Conservation (phyloP, 1,140 invertebrate species). For the Bombus difficillimus region DNA sequence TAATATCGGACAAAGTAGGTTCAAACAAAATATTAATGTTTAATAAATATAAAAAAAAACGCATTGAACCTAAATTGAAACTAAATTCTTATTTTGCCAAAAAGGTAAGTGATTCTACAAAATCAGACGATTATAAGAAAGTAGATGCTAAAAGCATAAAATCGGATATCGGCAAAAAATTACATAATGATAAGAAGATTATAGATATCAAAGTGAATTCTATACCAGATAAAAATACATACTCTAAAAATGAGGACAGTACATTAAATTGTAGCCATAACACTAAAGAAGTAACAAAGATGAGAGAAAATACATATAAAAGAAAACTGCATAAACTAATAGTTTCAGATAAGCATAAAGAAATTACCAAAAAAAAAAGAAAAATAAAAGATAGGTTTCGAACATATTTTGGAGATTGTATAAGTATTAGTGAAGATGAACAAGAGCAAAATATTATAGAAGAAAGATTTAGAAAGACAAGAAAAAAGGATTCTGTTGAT, state of each 20-base stretch:
- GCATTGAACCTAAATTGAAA: neutral
- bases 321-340: neutral
- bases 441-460: constrained; percentile 38
- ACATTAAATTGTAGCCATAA: neutral
- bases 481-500: constrained; percentile 12
- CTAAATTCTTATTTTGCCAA: neutral
- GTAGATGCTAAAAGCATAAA: neutral
- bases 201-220: neutral
- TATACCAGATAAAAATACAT: neutral
- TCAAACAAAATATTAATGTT: too few species aligned
- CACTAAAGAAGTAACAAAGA: neutral
- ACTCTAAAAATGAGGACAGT: too few species aligned
- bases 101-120: neutral
- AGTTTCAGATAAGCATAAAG: too few species aligned
- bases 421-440: constrained; percentile 33
- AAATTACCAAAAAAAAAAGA: neutral
- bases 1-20: neutral
- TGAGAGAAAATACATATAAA: neutral
- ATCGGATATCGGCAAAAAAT: neutral
- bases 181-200: too few species aligned
- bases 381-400: constrained; percentile 11
- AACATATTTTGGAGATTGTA: neutral
- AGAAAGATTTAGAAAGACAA: neutral
- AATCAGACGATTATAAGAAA: neutral
- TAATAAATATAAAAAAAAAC: neutral